phyloP scores from a whole-genome alignment of 1,140 invertebrate genomes.

The Archegozetes longisetosus region DNA sequence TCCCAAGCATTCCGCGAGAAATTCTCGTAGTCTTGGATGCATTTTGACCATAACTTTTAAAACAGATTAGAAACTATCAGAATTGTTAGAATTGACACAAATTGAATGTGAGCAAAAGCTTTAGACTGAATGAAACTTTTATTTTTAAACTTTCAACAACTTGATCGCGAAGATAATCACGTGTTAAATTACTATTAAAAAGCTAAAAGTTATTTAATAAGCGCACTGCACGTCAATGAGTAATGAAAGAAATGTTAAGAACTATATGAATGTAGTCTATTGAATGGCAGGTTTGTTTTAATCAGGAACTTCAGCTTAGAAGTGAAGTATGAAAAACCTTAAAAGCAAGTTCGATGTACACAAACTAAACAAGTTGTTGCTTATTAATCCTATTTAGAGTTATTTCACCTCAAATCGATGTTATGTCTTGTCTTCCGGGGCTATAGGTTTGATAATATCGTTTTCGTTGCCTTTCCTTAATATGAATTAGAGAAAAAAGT shows the following conservation, averaged over 20 bases:
- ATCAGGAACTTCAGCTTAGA: background rate
- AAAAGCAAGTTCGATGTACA: background rate
- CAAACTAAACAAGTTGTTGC: background rate
- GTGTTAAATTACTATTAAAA: too few relatives aligned
- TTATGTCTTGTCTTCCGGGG: background rate
- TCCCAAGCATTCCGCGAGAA: constrained; percentile 33
- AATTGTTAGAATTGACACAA: background rate
- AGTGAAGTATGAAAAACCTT: background rate
- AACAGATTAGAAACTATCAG: background rate
- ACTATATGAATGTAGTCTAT: background rate
- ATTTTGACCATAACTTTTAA: too few relatives aligned
- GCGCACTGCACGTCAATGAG: background rate
- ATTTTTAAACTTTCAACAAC: too few relatives aligned
- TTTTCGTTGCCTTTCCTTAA: too few relatives aligned
- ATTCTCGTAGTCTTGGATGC: constrained; percentile 26
- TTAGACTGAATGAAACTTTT: too few relatives aligned
- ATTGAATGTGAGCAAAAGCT: too few relatives aligned
- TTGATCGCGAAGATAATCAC: too few relatives aligned
- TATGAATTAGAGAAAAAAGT: too few relatives aligned
- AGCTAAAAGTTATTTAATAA: too few relatives aligned
- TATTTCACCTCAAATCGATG: background rate
- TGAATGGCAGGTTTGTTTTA: background rate
- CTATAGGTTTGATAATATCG: too few relatives aligned
- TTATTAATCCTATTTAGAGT: background rate
- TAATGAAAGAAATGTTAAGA: background rate